Percentiles rank a stretch among this genome's conserved stretches.
Evolutionary conservation across 2,797 vertebrate genomes (phyloP).

Genomic region (Megalops cyprinoides): DNA sequence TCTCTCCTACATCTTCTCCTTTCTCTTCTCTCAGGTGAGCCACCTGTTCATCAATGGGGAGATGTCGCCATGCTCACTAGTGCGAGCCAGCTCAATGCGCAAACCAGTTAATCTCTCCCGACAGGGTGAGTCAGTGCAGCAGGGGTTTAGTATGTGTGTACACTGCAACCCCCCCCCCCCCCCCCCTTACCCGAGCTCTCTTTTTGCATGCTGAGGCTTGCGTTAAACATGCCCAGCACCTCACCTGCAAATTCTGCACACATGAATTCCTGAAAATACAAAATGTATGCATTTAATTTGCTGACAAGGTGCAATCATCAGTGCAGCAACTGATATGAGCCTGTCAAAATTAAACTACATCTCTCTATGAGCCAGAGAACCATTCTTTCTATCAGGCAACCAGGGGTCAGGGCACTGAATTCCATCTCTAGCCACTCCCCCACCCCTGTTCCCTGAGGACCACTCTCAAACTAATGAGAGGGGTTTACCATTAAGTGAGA

Average conservation of each 20-base stretch:
- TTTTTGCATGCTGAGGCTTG: slow-evolving; percentile 9
- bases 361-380: no score
- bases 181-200: no score
- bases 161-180: no score
- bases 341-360: no score
- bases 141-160: background rate
- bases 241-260: background rate
- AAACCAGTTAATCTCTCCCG: slow-evolving; percentile 81
- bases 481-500: background rate
- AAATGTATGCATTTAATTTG: no score
- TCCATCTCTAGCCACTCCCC: background rate
- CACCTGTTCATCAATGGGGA: slow-evolving; percentile 86
- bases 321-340: no score
- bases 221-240: background rate
- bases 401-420: background rate
- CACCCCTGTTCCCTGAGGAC: background rate
- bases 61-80: slow-evolving; percentile 66
- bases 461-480: background rate
- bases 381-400: no score
- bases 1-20: no score
- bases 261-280: background rate
- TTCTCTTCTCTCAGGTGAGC: slow-evolving; percentile 74
- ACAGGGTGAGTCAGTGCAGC: slow-evolving; percentile 69
- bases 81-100: slow-evolving; percentile 69
- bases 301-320: no score